Evolutionary conservation across 2,888 invertebrate species (phyloP).

Genomic region (Andrena trimmerana): DNA sequence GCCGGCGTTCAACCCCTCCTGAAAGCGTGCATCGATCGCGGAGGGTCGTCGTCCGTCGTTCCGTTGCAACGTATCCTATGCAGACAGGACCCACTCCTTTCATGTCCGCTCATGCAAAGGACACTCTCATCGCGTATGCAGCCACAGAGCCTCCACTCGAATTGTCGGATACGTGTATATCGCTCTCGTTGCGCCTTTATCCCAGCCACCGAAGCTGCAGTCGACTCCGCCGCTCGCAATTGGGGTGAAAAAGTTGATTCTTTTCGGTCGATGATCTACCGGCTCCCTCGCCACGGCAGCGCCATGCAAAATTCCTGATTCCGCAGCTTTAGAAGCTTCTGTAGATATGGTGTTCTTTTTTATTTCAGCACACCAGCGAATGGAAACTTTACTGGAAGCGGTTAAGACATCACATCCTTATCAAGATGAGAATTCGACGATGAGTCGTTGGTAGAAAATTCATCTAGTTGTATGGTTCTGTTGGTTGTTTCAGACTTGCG

Average conservation of each 20-base stretch:
- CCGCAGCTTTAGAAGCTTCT: too few species aligned
- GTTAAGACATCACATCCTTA: too few species aligned
- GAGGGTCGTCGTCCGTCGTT: constrained; percentile 74
- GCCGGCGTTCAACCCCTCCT: constrained; percentile 46
- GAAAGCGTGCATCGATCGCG: constrained; percentile 72
- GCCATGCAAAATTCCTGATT: too few species aligned
- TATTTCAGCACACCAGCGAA: too few species aligned
- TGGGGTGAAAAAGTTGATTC: constrained; percentile 29
- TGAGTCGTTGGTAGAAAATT: too few species aligned
- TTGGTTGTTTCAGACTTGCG: too few species aligned
- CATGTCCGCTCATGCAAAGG: constrained; percentile 66
- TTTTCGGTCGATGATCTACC: constrained; percentile 14
- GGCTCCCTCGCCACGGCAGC: not conserved
- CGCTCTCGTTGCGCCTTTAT: constrained; percentile 47
- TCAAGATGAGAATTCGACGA: too few species aligned
- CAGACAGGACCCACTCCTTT: constrained; percentile 67
- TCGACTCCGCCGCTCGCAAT: constrained; percentile 25
- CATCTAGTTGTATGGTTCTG: too few species aligned
- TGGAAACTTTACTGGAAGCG: too few species aligned
- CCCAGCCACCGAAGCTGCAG: constrained; percentile 13
- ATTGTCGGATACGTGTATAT: constrained; percentile 36
- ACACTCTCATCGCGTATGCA: constrained; percentile 66
- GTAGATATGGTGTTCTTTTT: too few species aligned
- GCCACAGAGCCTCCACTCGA: constrained; percentile 51
- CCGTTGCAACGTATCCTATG: constrained; percentile 65